Percentiles rank a stretch among this genome's conserved stretches.
These are phyloP conservation scores for Macrosoma leucophasiata DNA, from an alignment of 2,888 invertebrate genomes.

Conservation along the genomic window DNA sequence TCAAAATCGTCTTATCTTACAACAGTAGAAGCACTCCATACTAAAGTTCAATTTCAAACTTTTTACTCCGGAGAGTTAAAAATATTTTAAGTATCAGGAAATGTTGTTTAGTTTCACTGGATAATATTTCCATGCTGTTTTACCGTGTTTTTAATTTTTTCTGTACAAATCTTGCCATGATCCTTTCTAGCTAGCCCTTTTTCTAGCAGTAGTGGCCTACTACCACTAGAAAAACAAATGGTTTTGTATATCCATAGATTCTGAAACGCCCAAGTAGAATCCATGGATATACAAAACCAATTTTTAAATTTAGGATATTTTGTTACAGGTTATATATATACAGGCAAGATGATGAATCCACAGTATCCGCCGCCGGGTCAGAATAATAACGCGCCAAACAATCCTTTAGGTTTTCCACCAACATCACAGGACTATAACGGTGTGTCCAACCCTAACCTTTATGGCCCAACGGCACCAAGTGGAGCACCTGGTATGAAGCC, in stretches of 20 bases:
- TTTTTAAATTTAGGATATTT: constrained; percentile 35
- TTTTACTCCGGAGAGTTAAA: too few relatives aligned
- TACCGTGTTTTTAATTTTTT: not conserved
- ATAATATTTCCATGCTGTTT: not conserved
- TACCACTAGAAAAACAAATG: not conserved
- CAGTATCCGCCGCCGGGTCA: constrained; percentile 66
- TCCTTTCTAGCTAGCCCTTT: not conserved
- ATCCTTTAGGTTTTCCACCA: constrained; percentile 52
- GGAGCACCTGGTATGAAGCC: constrained; percentile 40
- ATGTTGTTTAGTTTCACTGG: too few relatives aligned
- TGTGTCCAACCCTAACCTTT: constrained; percentile 56
- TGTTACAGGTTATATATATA: constrained; percentile 47
- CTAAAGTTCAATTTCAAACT: too few relatives aligned
- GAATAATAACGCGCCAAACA: constrained; percentile 62
- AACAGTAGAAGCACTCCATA: too few relatives aligned
- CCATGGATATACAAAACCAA: constrained; percentile 1
- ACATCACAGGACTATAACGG: constrained; percentile 59
- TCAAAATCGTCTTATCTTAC: too few relatives aligned
- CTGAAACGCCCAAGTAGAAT: too few relatives aligned
- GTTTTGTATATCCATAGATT: not conserved
- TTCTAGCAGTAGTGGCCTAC: not conserved
- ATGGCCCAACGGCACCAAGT: constrained; percentile 47
- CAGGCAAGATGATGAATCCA: constrained; percentile 63
- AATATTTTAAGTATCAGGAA: too few relatives aligned
- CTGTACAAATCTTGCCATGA: not conserved